Evolutionary conservation across 2,113 vertebrate species (phyloP).

Genomic region (Coracopsis vasa): DNA sequence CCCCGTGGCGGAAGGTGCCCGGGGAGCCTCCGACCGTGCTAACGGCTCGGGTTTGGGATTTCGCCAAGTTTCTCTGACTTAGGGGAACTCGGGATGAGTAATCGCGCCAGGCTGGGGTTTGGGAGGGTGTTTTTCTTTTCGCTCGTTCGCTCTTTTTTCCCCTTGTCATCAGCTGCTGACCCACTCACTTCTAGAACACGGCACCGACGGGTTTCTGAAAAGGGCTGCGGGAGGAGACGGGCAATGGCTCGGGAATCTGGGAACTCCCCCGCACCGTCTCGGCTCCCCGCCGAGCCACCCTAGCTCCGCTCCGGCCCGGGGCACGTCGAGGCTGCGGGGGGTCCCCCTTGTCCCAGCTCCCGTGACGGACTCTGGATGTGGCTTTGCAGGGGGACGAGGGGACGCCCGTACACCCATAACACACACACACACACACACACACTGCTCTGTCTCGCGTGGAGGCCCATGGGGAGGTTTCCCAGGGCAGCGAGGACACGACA

Average conservation of each 20-base stretch:
- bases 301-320: neutral
- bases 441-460: neutral
- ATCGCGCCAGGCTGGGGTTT: slow-evolving; percentile 67
- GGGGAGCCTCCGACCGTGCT: slow-evolving; percentile 4
- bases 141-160: neutral
- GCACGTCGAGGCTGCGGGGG: neutral
- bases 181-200: slow-evolving; percentile 58
- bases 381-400: neutral
- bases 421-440: neutral
- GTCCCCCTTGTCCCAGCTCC: neutral
- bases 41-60: slow-evolving; percentile 63
- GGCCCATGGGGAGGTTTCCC: neutral
- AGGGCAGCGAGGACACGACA: neutral
- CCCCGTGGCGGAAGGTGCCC: slow-evolving; percentile 22
- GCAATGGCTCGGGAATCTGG: slow-evolving; percentile 9
- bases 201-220: slow-evolving; percentile 67
- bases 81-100: slow-evolving; percentile 79
- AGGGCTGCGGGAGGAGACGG: slow-evolving; percentile 43
- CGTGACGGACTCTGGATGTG: neutral
- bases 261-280: neutral
- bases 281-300: neutral
- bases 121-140: slow-evolving; percentile 32
- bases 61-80: slow-evolving; percentile 73
- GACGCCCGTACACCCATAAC: neutral
- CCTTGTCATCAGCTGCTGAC: slow-evolving; percentile 70